A percentile compares a stretch with the other conserved stretches of the same genome.
These are phyloP conservation scores for Dendrocopos noguchii DNA, from an alignment of 2,113 vertebrate genomes.

Conservation along the genomic window DNA sequence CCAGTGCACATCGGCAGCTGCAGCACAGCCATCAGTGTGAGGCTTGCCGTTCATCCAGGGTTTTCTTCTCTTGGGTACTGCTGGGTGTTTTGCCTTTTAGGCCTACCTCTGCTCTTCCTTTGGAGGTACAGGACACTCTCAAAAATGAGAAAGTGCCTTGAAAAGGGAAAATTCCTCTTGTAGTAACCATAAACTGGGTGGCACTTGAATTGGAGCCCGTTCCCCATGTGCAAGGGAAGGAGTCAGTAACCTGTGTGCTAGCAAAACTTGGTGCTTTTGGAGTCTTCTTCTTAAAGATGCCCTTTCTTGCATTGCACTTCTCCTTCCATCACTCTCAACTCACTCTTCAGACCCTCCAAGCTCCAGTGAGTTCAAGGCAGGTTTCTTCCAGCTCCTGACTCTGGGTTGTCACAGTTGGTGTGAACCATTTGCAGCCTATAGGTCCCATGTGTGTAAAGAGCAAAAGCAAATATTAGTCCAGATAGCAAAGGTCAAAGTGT, in stretches of 20 bases:
- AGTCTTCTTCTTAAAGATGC: background rate
- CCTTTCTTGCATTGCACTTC: background rate
- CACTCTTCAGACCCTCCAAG: background rate
- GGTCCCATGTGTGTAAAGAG: slow-evolving; percentile 35
- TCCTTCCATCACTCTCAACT: background rate
- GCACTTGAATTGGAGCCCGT: background rate
- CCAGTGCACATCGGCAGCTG: background rate
- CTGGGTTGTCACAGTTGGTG: background rate
- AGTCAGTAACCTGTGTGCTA: background rate
- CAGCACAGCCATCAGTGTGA: background rate
- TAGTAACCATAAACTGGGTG: background rate
- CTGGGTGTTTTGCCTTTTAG: background rate
- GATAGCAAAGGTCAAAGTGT: slow-evolving; percentile 64
- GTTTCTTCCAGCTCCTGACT: background rate
- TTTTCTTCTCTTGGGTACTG: background rate
- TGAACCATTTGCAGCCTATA: background rate
- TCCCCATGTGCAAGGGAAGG: background rate
- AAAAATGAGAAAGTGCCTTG: background rate
- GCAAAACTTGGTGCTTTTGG: background rate
- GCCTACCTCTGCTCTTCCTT: background rate
- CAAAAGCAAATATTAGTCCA: slow-evolving; percentile 59
- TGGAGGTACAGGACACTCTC: background rate
- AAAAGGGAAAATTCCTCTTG: background rate
- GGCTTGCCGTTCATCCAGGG: background rate
- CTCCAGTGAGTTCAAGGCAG: background rate